A percentile compares a stretch with the other conserved stretches of the same genome.
Conservation (phyloP, 2,113 vertebrate genomes). For the Lathamus discolor region DNA sequence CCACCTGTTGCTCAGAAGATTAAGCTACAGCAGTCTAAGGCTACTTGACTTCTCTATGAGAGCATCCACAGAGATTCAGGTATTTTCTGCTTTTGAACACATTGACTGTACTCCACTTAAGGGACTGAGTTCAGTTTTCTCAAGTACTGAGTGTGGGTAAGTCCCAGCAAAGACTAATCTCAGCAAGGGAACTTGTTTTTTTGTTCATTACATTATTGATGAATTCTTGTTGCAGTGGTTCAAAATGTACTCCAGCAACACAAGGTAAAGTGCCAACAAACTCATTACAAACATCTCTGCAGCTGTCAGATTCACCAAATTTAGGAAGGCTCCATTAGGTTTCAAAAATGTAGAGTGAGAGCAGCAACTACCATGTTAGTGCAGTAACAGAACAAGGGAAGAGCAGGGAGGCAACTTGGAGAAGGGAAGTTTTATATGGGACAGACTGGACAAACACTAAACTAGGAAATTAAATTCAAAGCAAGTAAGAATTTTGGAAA, state of each 20-base stretch:
- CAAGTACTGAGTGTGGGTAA: background rate
- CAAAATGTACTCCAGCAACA: background rate
- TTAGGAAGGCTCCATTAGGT: background rate
- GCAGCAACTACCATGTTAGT: background rate
- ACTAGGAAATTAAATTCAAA: background rate
- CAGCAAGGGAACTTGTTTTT: background rate
- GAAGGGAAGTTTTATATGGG: background rate
- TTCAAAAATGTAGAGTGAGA: background rate
- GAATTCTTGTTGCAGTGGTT: background rate
- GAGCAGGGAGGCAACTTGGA: background rate
- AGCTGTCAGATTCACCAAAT: background rate
- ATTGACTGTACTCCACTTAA: background rate
- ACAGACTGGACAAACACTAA: background rate
- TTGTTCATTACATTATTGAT: fast-evolving
- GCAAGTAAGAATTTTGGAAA: background rate
- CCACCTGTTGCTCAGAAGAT: background rate
- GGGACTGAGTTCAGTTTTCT: too few species aligned
- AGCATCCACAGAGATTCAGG: background rate
- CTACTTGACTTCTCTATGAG: background rate
- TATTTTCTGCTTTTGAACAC: background rate
- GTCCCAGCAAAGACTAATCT: background rate
- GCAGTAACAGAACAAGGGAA: background rate
- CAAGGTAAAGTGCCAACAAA: background rate
- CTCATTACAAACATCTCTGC: background rate
- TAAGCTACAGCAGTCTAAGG: background rate